Evolutionary conservation across 2,113 vertebrate genomes (phyloP), one percentile per base, ranked within the genome.

Genomic region (Macroglossus sobrinus): DNA sequence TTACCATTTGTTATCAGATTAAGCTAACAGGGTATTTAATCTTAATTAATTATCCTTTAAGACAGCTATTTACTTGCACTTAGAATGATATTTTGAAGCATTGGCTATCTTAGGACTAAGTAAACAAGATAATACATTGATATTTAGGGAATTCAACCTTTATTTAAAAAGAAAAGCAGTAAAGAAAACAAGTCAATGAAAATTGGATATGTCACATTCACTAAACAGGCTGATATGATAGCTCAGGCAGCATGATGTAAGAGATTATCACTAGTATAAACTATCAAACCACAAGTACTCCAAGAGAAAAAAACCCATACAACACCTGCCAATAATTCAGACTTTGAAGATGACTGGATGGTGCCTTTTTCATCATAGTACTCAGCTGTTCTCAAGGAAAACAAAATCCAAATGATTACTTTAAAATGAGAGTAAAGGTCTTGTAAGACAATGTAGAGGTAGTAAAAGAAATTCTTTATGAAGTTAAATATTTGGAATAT

Each of bases 201-300:
- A 95, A 84, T 33, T 89, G 22, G 35, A 84, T 91, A 87, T 93
- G 71, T 94, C 84, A 84, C 13, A 63, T 76, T 93, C 40, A 43
- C 80, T 81, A 71, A 91, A 75, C 75, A 87, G 76, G 66, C 75
- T 90, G 76, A 63, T 81, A 88, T 87, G 76, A 63, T 81, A 88
- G 91, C 16, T 87, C 92, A 91, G 76, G 57, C 61, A 69, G 78
- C 45, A 16, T 63, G 74, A 61, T 93, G n/a, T 74, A 92, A 95
- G 75, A 96, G 95, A 96, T 97, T 94, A 95, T 92, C 71, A 40
- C 66, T 53, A 35, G 84, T 94, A 1, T 94, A 81, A 96, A 91
- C 87, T 90, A 96, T 96, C 75, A 96, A 61, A 96, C 95, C 95
- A 82, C 95, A 97, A 93, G 71, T 88, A 63, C 35, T 95, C 74